A percentile compares a stretch with the other conserved stretches of the same genome.
phyloP scores from a whole-genome alignment of 2,797 vertebrate species.

The Falco peregrinus region DNA sequence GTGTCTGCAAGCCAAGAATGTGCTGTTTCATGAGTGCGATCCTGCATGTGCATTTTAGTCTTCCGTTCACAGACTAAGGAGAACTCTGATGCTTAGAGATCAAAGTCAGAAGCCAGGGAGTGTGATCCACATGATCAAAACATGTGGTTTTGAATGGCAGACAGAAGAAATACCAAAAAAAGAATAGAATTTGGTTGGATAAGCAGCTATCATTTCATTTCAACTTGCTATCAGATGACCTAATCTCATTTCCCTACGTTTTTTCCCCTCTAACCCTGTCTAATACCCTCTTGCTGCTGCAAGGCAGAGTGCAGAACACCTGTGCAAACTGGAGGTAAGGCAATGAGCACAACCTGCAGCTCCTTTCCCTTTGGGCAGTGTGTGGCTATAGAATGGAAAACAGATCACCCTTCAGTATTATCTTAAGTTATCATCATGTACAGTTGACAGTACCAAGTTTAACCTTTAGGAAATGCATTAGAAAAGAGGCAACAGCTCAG shows the following conservation, averaged over 20 bases:
- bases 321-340: not conserved
- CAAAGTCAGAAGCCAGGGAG: not conserved
- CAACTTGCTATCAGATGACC: not conserved
- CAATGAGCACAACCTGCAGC: not conserved
- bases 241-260: not conserved
- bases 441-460: not conserved
- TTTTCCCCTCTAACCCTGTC: not conserved
- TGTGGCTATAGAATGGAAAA: not conserved
- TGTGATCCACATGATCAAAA: not conserved
- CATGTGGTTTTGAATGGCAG: not conserved
- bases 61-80: not conserved
- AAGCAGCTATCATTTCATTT: not conserved
- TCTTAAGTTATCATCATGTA: not conserved
- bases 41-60: not conserved
- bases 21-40: not conserved
- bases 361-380: not conserved
- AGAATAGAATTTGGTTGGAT: not conserved
- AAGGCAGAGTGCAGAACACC: not conserved
- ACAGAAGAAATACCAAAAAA: not conserved
- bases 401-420: not conserved
- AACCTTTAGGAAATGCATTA: not conserved
- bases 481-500: not conserved
- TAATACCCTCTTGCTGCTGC: not conserved
- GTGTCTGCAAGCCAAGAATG: slow-evolving; percentile 1
- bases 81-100: not conserved